Conservation (phyloP, 53 echinoderm and acorn worm species). For the Holothuria leucospilota region DNA sequence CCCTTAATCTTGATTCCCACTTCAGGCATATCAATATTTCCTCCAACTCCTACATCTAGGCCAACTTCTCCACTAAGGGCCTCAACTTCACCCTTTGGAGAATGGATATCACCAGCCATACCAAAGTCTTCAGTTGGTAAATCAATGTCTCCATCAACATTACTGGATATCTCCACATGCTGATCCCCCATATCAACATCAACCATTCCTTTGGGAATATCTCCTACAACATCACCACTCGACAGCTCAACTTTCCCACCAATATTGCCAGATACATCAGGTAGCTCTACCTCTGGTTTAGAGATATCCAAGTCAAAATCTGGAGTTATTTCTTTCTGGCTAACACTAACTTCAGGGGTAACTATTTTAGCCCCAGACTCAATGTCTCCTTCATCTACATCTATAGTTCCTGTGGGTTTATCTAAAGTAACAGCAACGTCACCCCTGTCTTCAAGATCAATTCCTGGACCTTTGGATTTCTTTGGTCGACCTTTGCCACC, state of each 20-base stretch:
- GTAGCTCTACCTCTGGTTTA: neutral
- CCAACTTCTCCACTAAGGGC: neutral
- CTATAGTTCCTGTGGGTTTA: neutral
- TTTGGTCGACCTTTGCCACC: slow-evolving; percentile 28
- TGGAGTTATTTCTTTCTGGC: slow-evolving; percentile 48
- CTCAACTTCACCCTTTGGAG: neutral
- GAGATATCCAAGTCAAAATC: slow-evolving; percentile 57
- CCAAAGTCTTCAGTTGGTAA: neutral
- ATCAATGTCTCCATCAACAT: neutral
- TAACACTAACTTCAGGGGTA: slow-evolving; percentile 27
- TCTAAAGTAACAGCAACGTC: neutral
- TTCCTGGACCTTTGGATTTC: neutral
- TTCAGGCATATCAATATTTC: neutral
- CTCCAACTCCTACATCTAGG: neutral
- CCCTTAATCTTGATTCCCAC: slow-evolving; percentile 1
- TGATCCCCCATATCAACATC: neutral
- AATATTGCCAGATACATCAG: neutral
- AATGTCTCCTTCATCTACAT: slow-evolving; percentile 17
- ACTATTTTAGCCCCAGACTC: neutral
- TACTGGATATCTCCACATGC: neutral
- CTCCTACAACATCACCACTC: neutral
- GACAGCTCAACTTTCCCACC: neutral
- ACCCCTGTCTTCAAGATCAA: neutral
- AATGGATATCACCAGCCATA: neutral
- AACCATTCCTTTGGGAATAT: neutral